Evolutionary conservation across 2,888 invertebrate genomes (phyloP), one percentile per base, ranked within the genome.

Genomic region (Ochropleura leucogaster): DNA sequence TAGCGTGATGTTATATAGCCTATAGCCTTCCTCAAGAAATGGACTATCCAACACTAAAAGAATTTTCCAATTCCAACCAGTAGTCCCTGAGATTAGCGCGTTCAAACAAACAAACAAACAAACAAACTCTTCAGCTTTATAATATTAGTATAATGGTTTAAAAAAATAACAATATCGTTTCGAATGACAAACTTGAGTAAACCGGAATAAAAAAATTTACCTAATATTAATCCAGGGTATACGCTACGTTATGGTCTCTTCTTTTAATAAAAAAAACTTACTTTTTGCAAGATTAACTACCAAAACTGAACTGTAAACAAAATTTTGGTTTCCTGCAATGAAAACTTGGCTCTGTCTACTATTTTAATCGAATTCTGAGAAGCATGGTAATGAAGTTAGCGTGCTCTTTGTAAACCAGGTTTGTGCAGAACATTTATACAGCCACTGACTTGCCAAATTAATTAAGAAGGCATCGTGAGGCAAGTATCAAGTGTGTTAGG

Each of bases 301-400:
- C 30, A 40, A 72, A 68, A 72, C 57, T 51, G 6, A 14, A 55
- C 68, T 46, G 47, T 62, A 75, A 75, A 82, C 53, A 79, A 70
- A 49, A 16, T 78, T 46, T 51, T 70, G 57, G 10, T 42, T 63
- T 63, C 9, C 59, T 47, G 68, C 73, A 70, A 12, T 72, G 74
- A 68, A 68, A 77, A 81, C 73, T 86, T 85, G 66, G 78, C 73
- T 67, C 47, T 6, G 47, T 66, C 63, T 74, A 76, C 70, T 77
- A 81, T 77, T 87, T 81, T 80, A 86, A 86, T 87, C 83, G 83
- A 87, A 81, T 87, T 78, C 53, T 73, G 64, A 68, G 77, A 72
- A 81, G 65, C 72, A 71, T 76, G 69, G 64, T 86, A 83, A 83
- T 82, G 57, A 78, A 84, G 77, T 82, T 87, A 75, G 82, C 47